Percentiles rank a stretch among this genome's conserved stretches.
phyloP scores from a whole-genome alignment of 1,140 invertebrate genomes.

The Scaptomyza hsui region DNA sequence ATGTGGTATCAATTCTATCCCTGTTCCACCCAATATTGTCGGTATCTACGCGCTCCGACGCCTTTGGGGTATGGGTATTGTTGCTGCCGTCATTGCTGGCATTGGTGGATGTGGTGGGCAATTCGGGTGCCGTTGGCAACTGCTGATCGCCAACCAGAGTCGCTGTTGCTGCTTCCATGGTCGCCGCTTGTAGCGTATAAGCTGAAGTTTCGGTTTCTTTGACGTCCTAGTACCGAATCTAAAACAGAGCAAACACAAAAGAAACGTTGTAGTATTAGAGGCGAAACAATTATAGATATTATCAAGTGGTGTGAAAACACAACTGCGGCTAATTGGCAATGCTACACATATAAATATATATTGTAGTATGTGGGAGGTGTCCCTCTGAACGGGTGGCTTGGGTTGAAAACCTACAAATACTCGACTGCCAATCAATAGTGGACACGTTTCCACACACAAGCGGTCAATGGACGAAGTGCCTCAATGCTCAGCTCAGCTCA shows the following conservation, averaged over 20 bases:
- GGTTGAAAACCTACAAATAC: constrained; percentile 33
- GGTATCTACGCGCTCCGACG: constrained; percentile 20
- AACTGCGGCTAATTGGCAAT: constrained; percentile 30
- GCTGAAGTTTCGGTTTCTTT: constrained; percentile 1
- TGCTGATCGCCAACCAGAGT: constrained; percentile 52
- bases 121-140: constrained; percentile 52
- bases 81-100: not conserved
- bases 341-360: not conserved
- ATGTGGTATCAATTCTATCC: constrained; percentile 28
- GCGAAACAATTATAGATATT: constrained; percentile 16
- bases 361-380: not conserved
- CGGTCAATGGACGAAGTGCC: constrained; percentile 1
- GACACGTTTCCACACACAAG: constrained; percentile 19
- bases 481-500: not conserved
- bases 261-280: not conserved
- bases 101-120: constrained; percentile 51
- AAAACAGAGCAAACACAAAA: not conserved
- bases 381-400: not conserved
- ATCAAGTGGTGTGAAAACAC: constrained; percentile 13
- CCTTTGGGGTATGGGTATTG: not conserved
- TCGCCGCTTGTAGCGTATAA: not conserved
- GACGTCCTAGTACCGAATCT: not conserved
- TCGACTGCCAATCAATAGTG: constrained; percentile 30
- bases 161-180: constrained; percentile 54
- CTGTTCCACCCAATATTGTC: constrained; percentile 50